phyloP scores from a whole-genome alignment of 2,888 invertebrate genomes.

The Sinentomon sp. region DNA sequence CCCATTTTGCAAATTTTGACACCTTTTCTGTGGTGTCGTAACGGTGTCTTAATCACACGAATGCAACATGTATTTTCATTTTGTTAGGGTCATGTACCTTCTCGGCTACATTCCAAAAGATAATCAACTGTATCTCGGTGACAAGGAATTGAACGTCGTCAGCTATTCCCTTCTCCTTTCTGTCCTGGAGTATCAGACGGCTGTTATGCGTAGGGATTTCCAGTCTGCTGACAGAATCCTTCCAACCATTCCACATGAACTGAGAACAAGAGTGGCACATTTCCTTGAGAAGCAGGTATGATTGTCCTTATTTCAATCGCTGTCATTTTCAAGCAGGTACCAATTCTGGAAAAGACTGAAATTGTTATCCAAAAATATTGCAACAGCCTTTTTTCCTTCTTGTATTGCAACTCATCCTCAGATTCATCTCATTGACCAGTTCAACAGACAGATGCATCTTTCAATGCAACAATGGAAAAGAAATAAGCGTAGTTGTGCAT shows the following conservation, averaged over 20 bases:
- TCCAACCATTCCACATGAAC: constrained; percentile 83
- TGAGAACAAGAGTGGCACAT: constrained; percentile 88
- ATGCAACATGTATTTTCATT: constrained; percentile 4
- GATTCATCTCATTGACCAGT: too few species aligned
- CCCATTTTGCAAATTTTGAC: background rate
- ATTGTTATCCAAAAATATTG: too few species aligned
- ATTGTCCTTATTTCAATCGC: background rate
- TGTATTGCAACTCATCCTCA: too few species aligned
- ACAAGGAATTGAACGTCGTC: constrained; percentile 87
- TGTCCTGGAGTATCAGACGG: constrained; percentile 95
- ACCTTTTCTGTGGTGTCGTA: background rate
- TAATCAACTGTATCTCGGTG: constrained; percentile 79
- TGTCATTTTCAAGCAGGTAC: background rate
- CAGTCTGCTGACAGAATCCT: constrained; percentile 79
- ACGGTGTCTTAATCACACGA: background rate
- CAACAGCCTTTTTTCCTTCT: too few species aligned
- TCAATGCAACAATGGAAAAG: too few species aligned
- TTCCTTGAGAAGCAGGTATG: constrained; percentile 85
- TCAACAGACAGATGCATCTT: too few species aligned
- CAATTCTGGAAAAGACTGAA: background rate
- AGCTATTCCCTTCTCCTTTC: constrained; percentile 63
- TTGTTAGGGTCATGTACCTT: constrained; percentile 61
- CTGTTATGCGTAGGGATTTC: constrained; percentile 95
- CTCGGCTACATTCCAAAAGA: constrained; percentile 88
- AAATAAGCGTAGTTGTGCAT: too few species aligned